A percentile compares a stretch with the other conserved stretches of the same genome.
Evolutionary conservation across 2,113 vertebrate species (phyloP).

Genomic region (Bufo gargarizans): DNA sequence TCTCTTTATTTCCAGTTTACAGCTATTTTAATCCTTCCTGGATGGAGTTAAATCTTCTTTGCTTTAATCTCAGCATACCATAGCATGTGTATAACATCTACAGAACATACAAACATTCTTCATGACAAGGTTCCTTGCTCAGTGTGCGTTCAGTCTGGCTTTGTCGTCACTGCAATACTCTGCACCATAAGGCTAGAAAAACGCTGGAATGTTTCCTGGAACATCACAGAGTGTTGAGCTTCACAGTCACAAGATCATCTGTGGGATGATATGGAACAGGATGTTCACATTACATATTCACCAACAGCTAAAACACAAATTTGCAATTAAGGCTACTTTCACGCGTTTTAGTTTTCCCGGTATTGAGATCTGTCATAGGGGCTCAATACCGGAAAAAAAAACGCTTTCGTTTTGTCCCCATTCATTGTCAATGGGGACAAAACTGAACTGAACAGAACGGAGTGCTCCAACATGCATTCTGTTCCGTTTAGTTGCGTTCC

Average conservation of each 20-base stretch:
- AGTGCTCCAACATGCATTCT: too few relatives aligned
- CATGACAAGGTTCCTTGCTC: background rate
- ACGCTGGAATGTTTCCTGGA: background rate
- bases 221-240: background rate
- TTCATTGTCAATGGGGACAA: too few relatives aligned
- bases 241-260: background rate
- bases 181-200: background rate
- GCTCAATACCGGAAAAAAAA: too few relatives aligned
- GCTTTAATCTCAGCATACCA: background rate
- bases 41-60: background rate
- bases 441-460: too few relatives aligned
- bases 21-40: background rate
- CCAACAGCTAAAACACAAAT: background rate
- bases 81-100: background rate
- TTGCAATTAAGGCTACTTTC: background rate
- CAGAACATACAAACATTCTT: background rate
- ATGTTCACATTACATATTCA: background rate
- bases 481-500: too few relatives aligned
- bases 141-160: background rate
- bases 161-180: background rate
- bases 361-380: too few relatives aligned
- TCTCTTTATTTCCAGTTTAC: background rate
- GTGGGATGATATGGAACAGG: conserved; percentile 19
- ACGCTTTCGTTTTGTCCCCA: too few relatives aligned
- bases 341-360: too few relatives aligned